Percentiles rank a stretch among this genome's conserved stretches.
phyloP scores from a whole-genome alignment of 2,113 vertebrate genomes.

The Dicaeum eximium region DNA sequence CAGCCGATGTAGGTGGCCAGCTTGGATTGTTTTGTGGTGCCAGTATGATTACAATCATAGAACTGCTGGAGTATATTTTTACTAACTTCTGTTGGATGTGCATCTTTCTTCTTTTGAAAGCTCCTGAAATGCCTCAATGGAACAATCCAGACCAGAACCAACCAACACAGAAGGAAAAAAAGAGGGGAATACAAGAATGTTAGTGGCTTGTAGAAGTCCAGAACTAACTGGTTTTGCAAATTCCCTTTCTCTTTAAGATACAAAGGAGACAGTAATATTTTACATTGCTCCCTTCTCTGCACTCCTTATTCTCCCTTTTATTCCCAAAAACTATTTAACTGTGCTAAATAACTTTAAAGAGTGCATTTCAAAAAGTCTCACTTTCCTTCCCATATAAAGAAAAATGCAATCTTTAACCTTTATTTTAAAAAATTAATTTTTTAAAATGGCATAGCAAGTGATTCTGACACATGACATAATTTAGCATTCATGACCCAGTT shows the following conservation, averaged over 20 bases:
- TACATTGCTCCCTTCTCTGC: not conserved
- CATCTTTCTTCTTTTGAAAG: slow-evolving; percentile 75
- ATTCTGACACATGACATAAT: not conserved
- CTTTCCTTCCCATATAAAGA: not conserved
- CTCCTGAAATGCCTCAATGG: slow-evolving; percentile 56
- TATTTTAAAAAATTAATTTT: not conserved
- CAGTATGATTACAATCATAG: slow-evolving; percentile 78
- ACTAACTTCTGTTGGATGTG: slow-evolving; percentile 77
- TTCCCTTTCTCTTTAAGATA: not conserved
- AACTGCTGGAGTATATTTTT: slow-evolving; percentile 74
- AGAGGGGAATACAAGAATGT: slow-evolving; percentile 58
- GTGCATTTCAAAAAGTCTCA: not conserved
- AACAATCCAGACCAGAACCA: slow-evolving; percentile 19
- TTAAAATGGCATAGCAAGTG: not conserved
- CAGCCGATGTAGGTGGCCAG: slow-evolving; percentile 76
- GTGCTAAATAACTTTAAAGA: not conserved
- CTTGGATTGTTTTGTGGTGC: slow-evolving; percentile 79
- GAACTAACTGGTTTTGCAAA: not conserved
- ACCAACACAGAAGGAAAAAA: not conserved
- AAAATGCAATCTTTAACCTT: not conserved
- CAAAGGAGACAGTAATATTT: not conserved
- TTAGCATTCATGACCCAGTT: not conserved
- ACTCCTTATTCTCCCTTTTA: not conserved
- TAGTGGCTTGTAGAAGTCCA: not conserved
- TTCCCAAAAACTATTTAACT: not conserved